Evolutionary conservation across 2,888 invertebrate species (phyloP).

Genomic region (Osmoderma eremita): DNA sequence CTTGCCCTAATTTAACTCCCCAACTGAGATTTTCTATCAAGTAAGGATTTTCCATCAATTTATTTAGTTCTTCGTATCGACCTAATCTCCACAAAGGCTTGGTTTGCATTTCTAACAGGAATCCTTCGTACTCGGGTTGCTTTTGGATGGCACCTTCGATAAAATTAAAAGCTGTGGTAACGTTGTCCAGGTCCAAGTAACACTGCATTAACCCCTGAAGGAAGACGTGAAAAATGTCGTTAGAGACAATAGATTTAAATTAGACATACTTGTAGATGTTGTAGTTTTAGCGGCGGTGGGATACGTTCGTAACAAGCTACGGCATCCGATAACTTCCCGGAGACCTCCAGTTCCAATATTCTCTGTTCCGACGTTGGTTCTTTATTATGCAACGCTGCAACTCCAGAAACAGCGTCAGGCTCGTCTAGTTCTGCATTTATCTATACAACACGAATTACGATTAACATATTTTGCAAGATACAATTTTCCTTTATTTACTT

Average conservation of each 20-base stretch:
- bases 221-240: background rate
- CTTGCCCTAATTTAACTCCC: slow-evolving; percentile 80
- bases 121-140: slow-evolving; percentile 69
- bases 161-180: slow-evolving; percentile 82
- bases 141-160: slow-evolving; percentile 74
- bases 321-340: slow-evolving; percentile 85
- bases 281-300: slow-evolving; percentile 66
- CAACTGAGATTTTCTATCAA: slow-evolving; percentile 68
- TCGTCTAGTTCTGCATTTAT: slow-evolving; percentile 90
- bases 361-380: slow-evolving; percentile 84
- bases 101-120: slow-evolving; percentile 75
- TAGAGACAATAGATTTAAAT: background rate
- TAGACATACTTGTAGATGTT: slow-evolving; percentile 61
- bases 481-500: slow-evolving; percentile 49
- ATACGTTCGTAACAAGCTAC: slow-evolving; percentile 89
- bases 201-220: slow-evolving; percentile 84
- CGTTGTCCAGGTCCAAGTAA: slow-evolving; percentile 87
- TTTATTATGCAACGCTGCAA: slow-evolving; percentile 77
- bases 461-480: background rate
- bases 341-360: slow-evolving; percentile 85
- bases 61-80: slow-evolving; percentile 81
- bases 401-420: slow-evolving; percentile 88
- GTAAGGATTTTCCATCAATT: slow-evolving; percentile 68
- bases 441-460: slow-evolving; percentile 63
- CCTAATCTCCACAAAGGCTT: slow-evolving; percentile 91